phyloP scores from a whole-genome alignment of 2,797 vertebrate genomes.

The Rhabdomys pumilio region DNA sequence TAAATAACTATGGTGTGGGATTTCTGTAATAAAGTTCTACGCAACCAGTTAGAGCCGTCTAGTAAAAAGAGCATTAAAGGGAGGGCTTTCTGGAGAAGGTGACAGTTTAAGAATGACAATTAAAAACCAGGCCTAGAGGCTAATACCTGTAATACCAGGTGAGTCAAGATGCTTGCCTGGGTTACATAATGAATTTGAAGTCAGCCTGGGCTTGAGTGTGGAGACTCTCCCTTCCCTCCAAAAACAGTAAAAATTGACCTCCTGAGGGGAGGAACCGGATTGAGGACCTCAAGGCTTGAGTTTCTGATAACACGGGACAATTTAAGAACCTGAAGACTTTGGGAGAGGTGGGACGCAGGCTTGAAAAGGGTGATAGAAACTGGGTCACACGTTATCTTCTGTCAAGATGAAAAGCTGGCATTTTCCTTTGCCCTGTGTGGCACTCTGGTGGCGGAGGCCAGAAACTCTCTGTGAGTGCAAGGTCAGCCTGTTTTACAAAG shows the following conservation, averaged over 20 bases:
- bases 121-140: neutral
- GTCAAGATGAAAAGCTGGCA: constrained; percentile 17
- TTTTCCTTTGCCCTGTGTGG: neutral
- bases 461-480: neutral
- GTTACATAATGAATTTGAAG: neutral
- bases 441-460: neutral
- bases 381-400: neutral
- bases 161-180: neutral
- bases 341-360: neutral
- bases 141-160: neutral
- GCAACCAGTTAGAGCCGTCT: neutral
- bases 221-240: too few relatives aligned
- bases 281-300: neutral
- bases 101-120: neutral
- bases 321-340: neutral
- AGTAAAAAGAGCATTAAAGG: constrained; percentile 14
- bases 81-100: constrained; percentile 13
- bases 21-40: neutral
- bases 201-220: neutral
- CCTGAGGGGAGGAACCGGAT: neutral
- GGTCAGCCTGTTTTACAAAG: neutral
- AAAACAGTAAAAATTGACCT: neutral
- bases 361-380: neutral
- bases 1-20: neutral
- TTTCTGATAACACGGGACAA: neutral